Evolutionary conservation across 92 coral and sea anemone species (phyloP), one percentile per base, ranked within the genome.

Genomic region (Metridium senile): DNA sequence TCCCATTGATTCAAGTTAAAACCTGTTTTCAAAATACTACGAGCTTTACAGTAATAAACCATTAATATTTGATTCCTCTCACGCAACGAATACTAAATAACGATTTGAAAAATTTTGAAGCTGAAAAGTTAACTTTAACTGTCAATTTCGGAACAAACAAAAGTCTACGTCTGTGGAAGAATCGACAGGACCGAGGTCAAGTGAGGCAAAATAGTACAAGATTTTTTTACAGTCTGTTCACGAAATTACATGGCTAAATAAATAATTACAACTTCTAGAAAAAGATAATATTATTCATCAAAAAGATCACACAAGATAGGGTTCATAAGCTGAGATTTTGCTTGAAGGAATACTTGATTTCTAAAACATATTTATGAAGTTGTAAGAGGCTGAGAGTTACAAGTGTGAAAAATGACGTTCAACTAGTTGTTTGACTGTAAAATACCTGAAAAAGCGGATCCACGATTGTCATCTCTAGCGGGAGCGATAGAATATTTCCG

Each of bases 371-470:
- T 54, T 21, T 54, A 2, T 10, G 21, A 54, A 2, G 59, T 54
- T 16, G 23, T 10, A 3, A 54, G 25, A 21, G n/a, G 21, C n/a
- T n/a, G n/a, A n/a, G n/a, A n/a, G n/a, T n/a, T n/a, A 3, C 21
- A 16, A 54, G 20, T 54, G 23, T 2, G 20, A 16, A 13, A 54
- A 2, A 43, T 45, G 27, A n/a, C 31, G 18, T 10, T 10, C 53
- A 68, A 70, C 28, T 9, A 39, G 32, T n/a, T 17, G 53, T 39
- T 18, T 39, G 13, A 10, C 9, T 54, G 4, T 20, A 16, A 54
- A 51, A 11, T 70, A 70, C 75, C 75, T 70, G 75, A 30, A 6
- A 22, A 2, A 26, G 62, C 21, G 25, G 75, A 45, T 1, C 75
- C 13, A 4, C 49, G 6, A 13, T 4, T 20, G 0, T 70, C 75